Percentiles rank a stretch among this genome's conserved stretches.
phyloP scores from a whole-genome alignment of 2,113 vertebrate species.

The Cynocephalus volans region DNA sequence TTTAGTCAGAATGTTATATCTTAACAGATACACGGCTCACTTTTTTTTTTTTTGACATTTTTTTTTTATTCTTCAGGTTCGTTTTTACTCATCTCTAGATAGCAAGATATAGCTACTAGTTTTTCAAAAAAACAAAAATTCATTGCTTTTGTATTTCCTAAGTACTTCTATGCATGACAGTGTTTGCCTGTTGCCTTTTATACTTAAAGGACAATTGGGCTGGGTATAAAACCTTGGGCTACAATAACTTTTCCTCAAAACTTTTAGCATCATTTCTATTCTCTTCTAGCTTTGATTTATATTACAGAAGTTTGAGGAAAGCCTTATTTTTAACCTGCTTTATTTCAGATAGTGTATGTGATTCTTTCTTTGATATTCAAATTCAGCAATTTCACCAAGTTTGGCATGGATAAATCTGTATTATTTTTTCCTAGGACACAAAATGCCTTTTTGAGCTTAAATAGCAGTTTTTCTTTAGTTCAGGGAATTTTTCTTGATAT shows the following conservation, averaged over 20 bases:
- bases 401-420: neutral
- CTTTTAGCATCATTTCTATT: neutral
- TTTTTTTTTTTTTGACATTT: neutral
- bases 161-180: neutral
- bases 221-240: neutral
- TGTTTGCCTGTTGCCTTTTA: neutral
- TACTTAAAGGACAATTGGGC: neutral
- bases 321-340: neutral
- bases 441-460: neutral
- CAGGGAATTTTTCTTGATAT: neutral
- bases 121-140: neutral
- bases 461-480: neutral
- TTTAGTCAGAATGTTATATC: neutral
- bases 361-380: slow-evolving; percentile 44
- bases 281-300: neutral
- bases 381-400: neutral
- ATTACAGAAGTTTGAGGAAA: neutral
- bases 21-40: neutral
- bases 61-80: neutral
- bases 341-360: neutral
- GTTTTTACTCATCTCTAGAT: neutral
- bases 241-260: neutral
- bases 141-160: neutral
- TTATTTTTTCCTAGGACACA: neutral
- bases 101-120: neutral